phyloP scores from a whole-genome alignment of 2,888 invertebrate genomes.

The Acleris laterana region DNA sequence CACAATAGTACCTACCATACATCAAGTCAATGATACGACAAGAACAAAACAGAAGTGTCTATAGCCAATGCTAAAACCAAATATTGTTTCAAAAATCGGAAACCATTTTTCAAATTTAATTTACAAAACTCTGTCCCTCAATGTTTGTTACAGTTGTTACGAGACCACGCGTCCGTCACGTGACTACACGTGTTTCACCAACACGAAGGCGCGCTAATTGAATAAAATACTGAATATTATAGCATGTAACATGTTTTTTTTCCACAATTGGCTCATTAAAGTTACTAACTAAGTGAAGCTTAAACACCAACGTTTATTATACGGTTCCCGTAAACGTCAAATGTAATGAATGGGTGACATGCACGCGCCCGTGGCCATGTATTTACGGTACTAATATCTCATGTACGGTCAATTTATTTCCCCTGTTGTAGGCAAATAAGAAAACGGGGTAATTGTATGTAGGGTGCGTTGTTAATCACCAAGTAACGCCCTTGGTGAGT shows the following conservation, averaged over 20 bases:
- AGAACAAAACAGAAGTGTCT: no score
- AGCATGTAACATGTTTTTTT: conserved; percentile 50
- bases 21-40: no score
- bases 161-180: conserved; percentile 54
- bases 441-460: no score
- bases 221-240: conserved; percentile 52
- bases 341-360: conserved; percentile 41
- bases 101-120: no score
- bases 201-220: conserved; percentile 58
- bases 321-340: conserved; percentile 47
- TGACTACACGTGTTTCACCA: conserved; percentile 50
- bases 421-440: no score
- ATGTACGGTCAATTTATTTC: no score
- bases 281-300: conserved; percentile 50
- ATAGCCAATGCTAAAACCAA: no score
- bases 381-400: background rate
- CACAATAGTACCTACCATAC: no score
- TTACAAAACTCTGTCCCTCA: no score
- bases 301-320: conserved; percentile 55
- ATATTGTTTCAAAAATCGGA: no score
- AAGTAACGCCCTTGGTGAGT: no score
- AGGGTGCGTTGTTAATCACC: no score
- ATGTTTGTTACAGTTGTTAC: conserved; percentile 17
- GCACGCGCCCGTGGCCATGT: conserved; percentile 33
- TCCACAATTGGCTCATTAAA: conserved; percentile 66